Percentiles rank a stretch among this genome's conserved stretches.
Conservation (phyloP, 2,888 invertebrate species). For the Caenorhabditis wallacei region DNA sequence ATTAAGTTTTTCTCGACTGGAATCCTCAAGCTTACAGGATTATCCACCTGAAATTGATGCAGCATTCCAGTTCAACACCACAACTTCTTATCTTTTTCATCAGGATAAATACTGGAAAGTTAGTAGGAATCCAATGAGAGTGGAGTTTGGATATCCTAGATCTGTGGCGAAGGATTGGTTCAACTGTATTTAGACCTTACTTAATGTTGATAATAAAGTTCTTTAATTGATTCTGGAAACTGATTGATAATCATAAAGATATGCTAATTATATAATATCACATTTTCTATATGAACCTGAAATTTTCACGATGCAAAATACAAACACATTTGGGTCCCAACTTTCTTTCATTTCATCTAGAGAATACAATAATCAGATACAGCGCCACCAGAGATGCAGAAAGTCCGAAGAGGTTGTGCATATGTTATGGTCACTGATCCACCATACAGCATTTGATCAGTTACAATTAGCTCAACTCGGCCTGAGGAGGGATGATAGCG, state of each 20-base stretch:
- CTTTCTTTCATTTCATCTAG: conserved; percentile 63
- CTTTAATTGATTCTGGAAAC: too few species aligned
- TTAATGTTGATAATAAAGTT: too few species aligned
- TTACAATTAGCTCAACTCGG: conserved; percentile 47
- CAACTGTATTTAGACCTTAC: conserved; percentile 29
- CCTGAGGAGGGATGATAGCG: conserved; percentile 53
- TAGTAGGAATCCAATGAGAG: conserved; percentile 43
- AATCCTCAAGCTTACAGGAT: conserved; percentile 27
- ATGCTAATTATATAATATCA: too few species aligned
- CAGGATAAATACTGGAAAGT: conserved; percentile 64
- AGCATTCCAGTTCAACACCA: conserved; percentile 49
- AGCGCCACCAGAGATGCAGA: conserved; percentile 64
- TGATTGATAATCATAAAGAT: too few species aligned
- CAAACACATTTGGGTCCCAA: conserved; percentile 50
- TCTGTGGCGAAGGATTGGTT: conserved; percentile 62
- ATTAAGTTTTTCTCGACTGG: too few species aligned
- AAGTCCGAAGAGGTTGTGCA: conserved; percentile 64
- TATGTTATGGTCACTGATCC: conserved; percentile 65
- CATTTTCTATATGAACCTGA: too few species aligned
- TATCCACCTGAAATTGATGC: conserved; percentile 60
- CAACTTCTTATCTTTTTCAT: conserved; percentile 50
- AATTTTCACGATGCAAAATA: conserved; percentile 5
- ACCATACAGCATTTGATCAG: conserved; percentile 59
- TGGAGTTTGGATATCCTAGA: conserved; percentile 34
- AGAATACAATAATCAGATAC: conserved; percentile 50